Percentiles rank a stretch among this genome's conserved stretches.
Conservation (phyloP, 2,888 invertebrate genomes). For the Cataglyphis livida region DNA sequence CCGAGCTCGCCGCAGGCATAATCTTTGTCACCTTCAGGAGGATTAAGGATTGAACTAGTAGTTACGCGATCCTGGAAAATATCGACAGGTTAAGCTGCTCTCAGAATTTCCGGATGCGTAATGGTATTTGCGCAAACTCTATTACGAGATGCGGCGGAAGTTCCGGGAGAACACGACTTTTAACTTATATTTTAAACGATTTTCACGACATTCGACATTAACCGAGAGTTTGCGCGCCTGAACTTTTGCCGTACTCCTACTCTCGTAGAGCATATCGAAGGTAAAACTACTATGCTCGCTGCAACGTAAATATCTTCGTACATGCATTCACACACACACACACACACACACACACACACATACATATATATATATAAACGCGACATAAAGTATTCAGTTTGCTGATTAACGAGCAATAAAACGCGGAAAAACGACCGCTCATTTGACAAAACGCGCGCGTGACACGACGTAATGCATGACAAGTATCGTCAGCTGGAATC, state of each 20-base stretch:
- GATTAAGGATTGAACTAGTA: constrained; percentile 48
- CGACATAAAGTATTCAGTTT: constrained; percentile 8
- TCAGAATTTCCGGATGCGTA: constrained; percentile 17
- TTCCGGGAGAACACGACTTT: constrained; percentile 6
- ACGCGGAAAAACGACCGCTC: constrained; percentile 33
- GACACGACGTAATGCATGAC: constrained; percentile 4
- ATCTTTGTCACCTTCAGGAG: constrained; percentile 31
- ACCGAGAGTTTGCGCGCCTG: neutral
- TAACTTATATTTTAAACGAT: constrained; percentile 41
- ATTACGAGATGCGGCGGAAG: constrained; percentile 16
- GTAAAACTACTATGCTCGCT: neutral
- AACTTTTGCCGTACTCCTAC: constrained; percentile 1
- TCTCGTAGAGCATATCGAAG: constrained; percentile 1
- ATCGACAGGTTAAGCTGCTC: constrained; percentile 33
- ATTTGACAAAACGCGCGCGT: constrained; percentile 15
- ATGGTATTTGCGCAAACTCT: constrained; percentile 32
- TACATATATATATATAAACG: neutral
- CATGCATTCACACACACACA: neutral
- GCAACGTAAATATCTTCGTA: constrained; percentile 15
- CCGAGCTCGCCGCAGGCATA: constrained; percentile 32
- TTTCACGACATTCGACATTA: constrained; percentile 35
- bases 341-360: too few relatives aligned
- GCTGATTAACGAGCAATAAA: constrained; percentile 41
- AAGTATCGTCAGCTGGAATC: constrained; percentile 12
- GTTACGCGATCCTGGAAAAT: constrained; percentile 41